Conservation (phyloP, 1,140 invertebrate species). For the Drosophila sechellia region DNA sequence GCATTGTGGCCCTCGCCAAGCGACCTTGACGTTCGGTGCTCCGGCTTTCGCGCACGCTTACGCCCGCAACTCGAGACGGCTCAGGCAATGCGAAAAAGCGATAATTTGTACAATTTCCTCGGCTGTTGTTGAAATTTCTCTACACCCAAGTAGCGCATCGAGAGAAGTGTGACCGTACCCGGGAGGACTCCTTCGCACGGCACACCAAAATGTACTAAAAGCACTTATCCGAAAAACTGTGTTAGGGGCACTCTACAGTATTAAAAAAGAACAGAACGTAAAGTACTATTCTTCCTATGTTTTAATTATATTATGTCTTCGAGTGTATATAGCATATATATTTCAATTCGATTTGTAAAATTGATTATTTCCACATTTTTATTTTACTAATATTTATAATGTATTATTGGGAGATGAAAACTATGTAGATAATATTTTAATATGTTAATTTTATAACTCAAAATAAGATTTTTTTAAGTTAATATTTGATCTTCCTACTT, state of each 20-base stretch:
- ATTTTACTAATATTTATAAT: neutral
- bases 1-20: constrained; percentile 49
- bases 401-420: too few relatives aligned
- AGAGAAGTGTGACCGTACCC: constrained; percentile 17
- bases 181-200: neutral
- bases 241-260: neutral
- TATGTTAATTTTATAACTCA: too few relatives aligned
- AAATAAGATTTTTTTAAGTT: too few relatives aligned
- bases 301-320: too few relatives aligned
- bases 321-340: too few relatives aligned
- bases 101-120: constrained; percentile 62
- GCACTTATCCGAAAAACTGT: neutral
- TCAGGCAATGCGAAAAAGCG: constrained; percentile 43
- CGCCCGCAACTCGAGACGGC: constrained; percentile 19
- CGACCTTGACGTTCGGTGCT: constrained; percentile 15
- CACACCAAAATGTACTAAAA: constrained; percentile 5
- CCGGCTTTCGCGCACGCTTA: constrained; percentile 20
- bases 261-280: too few relatives aligned
- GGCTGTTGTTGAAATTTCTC: constrained; percentile 78
- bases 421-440: too few relatives aligned
- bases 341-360: too few relatives aligned
- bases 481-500: too few relatives aligned
- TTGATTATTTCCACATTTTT: neutral
- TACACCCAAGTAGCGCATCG: constrained; percentile 66
- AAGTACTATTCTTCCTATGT: too few relatives aligned